Conservation (phyloP, 1,140 invertebrate genomes). For the Penaeus japonicus region DNA sequence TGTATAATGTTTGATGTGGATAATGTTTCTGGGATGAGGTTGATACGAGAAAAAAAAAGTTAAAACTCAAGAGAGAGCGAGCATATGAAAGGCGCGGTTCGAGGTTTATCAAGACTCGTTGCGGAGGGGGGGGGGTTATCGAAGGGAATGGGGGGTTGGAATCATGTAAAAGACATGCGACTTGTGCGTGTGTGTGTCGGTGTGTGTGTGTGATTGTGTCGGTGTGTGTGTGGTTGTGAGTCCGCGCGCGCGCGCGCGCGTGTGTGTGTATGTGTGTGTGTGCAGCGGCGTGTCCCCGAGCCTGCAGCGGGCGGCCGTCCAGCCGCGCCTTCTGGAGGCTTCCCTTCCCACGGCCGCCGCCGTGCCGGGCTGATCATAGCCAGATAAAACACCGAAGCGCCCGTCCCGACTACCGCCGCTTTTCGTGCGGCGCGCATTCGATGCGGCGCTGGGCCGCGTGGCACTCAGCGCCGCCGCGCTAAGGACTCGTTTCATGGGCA, state of each 20-base stretch:
- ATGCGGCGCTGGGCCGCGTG: background rate
- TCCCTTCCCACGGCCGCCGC: constrained; percentile 33
- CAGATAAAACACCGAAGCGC: constrained; percentile 50
- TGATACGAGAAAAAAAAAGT: too few species aligned
- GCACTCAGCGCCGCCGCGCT: background rate
- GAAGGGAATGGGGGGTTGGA: too few species aligned
- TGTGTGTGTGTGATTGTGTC: background rate
- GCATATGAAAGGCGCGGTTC: too few species aligned
- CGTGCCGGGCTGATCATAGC: constrained; percentile 34
- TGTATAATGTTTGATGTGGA: too few species aligned
- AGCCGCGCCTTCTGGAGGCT: background rate
- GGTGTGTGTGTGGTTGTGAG: background rate
- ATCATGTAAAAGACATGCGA: constrained; percentile 1
- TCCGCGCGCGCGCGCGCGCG: background rate
- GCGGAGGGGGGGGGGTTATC: too few species aligned
- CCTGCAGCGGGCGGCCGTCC: background rate
- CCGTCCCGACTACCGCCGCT: constrained; percentile 44
- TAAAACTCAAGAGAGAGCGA: too few species aligned
- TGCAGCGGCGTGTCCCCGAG: background rate
- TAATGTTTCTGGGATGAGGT: too few species aligned
- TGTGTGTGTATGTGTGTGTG: constrained; percentile 2
- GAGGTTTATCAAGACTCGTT: too few species aligned
- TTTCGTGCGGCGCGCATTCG: constrained; percentile 40
- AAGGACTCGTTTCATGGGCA: too few species aligned
- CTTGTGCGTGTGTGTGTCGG: background rate